These are phyloP conservation scores for Campylorhamphus procurvoides DNA, from an alignment of 2,113 vertebrate species.

Conservation along the genomic window DNA sequence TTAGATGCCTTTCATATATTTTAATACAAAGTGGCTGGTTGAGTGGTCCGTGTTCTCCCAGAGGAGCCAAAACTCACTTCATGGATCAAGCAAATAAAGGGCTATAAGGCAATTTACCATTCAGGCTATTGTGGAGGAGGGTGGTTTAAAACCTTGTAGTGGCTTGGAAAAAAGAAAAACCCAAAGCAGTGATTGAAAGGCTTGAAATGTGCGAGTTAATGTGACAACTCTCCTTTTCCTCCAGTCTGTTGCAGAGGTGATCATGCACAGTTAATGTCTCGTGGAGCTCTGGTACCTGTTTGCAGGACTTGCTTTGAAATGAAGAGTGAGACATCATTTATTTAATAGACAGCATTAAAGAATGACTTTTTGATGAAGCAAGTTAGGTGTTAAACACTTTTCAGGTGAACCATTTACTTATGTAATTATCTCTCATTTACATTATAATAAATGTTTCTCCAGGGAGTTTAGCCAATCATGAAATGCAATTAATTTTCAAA, in stretches of 20 bases:
- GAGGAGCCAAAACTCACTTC: constrained; percentile 9
- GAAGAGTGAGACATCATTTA: constrained; percentile 21
- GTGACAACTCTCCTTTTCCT: not conserved
- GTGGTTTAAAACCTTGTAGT: constrained; percentile 8
- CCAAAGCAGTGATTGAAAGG: constrained; percentile 14
- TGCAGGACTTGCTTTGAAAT: constrained; percentile 23
- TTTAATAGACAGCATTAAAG: constrained; percentile 46
- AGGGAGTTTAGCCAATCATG: constrained; percentile 59
- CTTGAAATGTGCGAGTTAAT: constrained; percentile 11
- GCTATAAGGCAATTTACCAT: not conserved
- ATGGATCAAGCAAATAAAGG: constrained; percentile 11
- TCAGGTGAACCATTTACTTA: constrained; percentile 63
- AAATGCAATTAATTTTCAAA: constrained; percentile 68
- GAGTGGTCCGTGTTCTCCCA: not conserved
- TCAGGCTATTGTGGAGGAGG: not conserved
- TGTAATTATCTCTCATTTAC: constrained; percentile 61
- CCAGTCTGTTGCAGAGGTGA: not conserved
- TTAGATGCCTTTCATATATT: constrained; percentile 32
- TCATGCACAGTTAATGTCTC: not conserved
- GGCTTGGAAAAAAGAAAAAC: not conserved
- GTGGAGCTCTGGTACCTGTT: not conserved
- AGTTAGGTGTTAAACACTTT: constrained; percentile 60
- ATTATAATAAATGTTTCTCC: constrained; percentile 60
- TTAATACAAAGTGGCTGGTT: constrained; percentile 45
- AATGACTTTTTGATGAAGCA: constrained; percentile 32